Evolutionary conservation across 2,888 invertebrate genomes (phyloP).

Genomic region (Athetis lepigone): DNA sequence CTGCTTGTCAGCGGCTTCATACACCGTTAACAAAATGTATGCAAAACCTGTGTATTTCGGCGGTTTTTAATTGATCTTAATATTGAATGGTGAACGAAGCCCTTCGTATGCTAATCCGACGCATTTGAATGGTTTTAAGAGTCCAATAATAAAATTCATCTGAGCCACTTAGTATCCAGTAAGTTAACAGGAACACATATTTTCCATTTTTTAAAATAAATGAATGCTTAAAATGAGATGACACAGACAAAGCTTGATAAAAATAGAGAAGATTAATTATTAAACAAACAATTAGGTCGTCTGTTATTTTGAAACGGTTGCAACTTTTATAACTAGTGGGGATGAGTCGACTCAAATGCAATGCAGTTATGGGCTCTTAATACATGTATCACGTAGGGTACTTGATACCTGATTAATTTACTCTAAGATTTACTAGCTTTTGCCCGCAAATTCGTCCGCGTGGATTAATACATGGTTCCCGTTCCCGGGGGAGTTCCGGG

Average conservation of each 20-base stretch:
- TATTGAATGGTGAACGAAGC: no score
- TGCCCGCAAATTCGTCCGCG: no score
- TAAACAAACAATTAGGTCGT: slow-evolving; percentile 38
- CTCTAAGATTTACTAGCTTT: no score
- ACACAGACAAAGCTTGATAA: slow-evolving; percentile 14
- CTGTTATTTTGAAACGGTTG: slow-evolving; percentile 42
- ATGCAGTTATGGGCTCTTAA: slow-evolving; percentile 24
- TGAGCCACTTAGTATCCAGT: not conserved
- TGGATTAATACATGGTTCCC: no score
- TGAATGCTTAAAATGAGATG: slow-evolving; percentile 15
- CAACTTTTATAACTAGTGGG: slow-evolving; percentile 51
- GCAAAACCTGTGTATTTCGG: no score
- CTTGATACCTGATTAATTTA: no score
- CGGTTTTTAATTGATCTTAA: no score
- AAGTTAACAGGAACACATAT: no score
- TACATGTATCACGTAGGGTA: not conserved
- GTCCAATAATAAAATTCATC: not conserved
- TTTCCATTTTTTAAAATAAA: slow-evolving; percentile 13
- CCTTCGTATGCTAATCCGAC: no score
- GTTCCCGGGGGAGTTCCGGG: no score
- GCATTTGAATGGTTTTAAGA: not conserved
- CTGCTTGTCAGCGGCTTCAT: no score
- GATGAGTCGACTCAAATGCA: slow-evolving; percentile 45
- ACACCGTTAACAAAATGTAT: no score
- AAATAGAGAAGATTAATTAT: slow-evolving; percentile 37